Conservation (phyloP, 2,888 invertebrate species). For the Orchestes rusci region DNA sequence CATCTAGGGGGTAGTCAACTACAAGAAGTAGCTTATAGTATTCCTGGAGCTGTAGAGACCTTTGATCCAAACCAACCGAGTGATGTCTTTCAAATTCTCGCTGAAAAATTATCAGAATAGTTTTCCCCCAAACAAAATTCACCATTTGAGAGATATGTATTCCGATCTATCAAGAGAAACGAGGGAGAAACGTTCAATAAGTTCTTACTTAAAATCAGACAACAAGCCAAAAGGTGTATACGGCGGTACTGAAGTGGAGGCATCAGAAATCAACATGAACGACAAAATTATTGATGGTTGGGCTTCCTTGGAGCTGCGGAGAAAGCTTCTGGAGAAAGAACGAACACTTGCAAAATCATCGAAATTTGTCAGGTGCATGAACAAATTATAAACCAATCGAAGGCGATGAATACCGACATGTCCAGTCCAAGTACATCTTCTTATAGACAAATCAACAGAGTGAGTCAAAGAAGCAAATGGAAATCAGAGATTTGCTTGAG, state of each 20-base stretch:
- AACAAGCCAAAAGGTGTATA: constrained; percentile 34
- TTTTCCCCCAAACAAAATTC: constrained; percentile 33
- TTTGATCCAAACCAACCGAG: constrained; percentile 18
- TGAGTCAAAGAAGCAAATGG: no score
- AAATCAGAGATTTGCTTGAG: constrained; percentile 8
- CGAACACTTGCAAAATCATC: constrained; percentile 27
- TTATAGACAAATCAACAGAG: no score
- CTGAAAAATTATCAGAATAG: constrained; percentile 29
- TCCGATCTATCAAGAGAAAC: constrained; percentile 33
- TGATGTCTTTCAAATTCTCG: constrained; percentile 28
- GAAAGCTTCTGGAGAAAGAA: constrained; percentile 29
- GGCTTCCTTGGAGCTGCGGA: constrained; percentile 27
- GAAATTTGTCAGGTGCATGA: constrained; percentile 27
- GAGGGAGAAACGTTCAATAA: constrained; percentile 30
- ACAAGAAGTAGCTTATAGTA: constrained; percentile 30
- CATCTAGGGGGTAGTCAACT: constrained; percentile 30
- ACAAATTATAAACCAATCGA: constrained; percentile 23
- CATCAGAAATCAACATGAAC: constrained; percentile 28
- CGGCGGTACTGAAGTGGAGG: constrained; percentile 26
- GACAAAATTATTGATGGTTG: constrained; percentile 29
- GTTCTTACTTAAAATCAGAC: constrained; percentile 32
- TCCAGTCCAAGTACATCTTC: constrained; percentile 8
- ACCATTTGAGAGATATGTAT: no score
- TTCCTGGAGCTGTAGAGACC: constrained; percentile 29
- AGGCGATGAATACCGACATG: no score